phyloP scores from a whole-genome alignment of 2,113 vertebrate genomes.

The Lepisosteus oculatus region DNA sequence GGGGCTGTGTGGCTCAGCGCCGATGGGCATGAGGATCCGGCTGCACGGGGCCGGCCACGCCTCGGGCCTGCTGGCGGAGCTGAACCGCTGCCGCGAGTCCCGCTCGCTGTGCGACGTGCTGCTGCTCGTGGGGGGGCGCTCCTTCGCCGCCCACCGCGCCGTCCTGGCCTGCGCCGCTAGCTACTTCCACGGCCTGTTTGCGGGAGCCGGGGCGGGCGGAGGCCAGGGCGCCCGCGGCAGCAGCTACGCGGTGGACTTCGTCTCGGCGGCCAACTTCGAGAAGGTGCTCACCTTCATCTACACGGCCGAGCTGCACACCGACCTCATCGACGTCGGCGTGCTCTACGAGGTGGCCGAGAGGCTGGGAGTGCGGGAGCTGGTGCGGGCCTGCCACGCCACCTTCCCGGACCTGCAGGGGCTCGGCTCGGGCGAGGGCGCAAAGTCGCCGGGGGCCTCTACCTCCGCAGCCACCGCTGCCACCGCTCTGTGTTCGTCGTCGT shows the following conservation, averaged over 20 bases:
- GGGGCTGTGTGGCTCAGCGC: constrained; percentile 44
- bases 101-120: constrained; percentile 89
- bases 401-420: constrained; percentile 88
- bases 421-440: constrained; percentile 45
- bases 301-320: constrained; percentile 87
- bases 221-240: constrained; percentile 44
- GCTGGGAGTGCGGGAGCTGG: constrained; percentile 82
- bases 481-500: constrained; percentile 44
- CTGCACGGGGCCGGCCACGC: constrained; percentile 88
- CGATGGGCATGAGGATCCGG: constrained; percentile 94
- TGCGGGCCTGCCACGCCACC: constrained; percentile 84
- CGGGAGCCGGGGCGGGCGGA: constrained; percentile 48
- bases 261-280: constrained; percentile 88
- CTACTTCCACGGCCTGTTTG: constrained; percentile 89
- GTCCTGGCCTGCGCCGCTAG: constrained; percentile 83
- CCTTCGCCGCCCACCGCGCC: constrained; percentile 85
- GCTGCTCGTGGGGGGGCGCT: constrained; percentile 84
- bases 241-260: constrained; percentile 86
- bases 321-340: constrained; percentile 90
- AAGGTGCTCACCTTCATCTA: constrained; percentile 94
- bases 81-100: constrained; percentile 85
- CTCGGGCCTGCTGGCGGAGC: constrained; percentile 84
- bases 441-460: constrained; percentile 13
- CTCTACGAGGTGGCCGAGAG: constrained; percentile 90
- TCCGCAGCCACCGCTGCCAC: constrained; percentile 34